These are phyloP conservation scores for Nomada ferruginata DNA, from an alignment of 2,888 invertebrate genomes.

Conservation along the genomic window DNA sequence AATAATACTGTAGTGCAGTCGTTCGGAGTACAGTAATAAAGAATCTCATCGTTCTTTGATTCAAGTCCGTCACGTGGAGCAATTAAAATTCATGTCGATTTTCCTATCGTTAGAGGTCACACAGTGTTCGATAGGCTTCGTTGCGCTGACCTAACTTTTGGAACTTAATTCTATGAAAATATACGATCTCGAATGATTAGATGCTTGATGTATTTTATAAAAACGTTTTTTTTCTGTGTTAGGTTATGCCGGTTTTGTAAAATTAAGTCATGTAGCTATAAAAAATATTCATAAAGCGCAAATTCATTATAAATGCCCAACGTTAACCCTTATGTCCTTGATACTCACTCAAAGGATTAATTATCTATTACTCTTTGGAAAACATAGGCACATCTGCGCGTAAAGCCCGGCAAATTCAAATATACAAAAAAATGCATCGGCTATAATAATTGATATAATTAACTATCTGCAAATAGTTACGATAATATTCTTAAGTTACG, in stretches of 20 bases:
- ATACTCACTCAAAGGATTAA: neutral
- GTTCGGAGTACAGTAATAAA: neutral
- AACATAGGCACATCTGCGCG: neutral
- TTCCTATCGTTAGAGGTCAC: neutral
- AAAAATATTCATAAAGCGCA: neutral
- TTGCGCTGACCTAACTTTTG: neutral
- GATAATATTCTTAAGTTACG: neutral
- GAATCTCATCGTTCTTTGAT: neutral
- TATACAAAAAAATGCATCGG: neutral
- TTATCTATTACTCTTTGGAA: neutral
- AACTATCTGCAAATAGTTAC: neutral
- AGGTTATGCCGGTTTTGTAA: constrained; percentile 54
- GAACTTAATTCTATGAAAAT: neutral
- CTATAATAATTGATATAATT: neutral
- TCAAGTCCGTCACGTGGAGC: neutral
- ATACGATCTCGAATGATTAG: neutral
- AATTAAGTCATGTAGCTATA: neutral
- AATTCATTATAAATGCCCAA: neutral
- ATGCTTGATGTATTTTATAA: neutral
- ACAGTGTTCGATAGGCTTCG: constrained; percentile 11
- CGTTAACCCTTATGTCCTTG: neutral
- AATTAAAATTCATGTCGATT: neutral
- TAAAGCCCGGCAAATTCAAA: constrained; percentile 52
- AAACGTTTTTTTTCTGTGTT: constrained; percentile 14
- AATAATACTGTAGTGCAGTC: neutral